Evolutionary conservation across 2,888 invertebrate species (phyloP), one percentile per base, ranked within the genome.

Genomic region (Artemia sinica): DNA sequence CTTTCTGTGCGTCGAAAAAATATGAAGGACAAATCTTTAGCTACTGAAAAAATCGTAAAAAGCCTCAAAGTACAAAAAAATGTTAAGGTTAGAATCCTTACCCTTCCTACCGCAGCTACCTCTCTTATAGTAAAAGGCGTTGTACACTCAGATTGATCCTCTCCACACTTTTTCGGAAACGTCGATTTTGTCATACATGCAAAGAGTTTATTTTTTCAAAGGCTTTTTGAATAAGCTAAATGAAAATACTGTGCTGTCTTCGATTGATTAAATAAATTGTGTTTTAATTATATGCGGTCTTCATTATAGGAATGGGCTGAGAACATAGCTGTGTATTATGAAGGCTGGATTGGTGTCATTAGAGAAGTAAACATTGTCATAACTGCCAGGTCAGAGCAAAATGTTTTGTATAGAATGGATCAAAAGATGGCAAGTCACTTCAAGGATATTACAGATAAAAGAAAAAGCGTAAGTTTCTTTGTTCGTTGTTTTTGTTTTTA

Each of bases 341-440:
- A 90, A 75, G 88, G 88, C 0, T 91, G 91, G 91, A 88, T 91
- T 68, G 91, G 91, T 67, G 86, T 87, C 70, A 86, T 89, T n/a
- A 85, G 86, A 78, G 82, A 83, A 72, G 84, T 86, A 12, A 83
- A 84, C 74, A 84, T 84, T 73, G 84, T 84, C 75, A 80, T 88
- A 5, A 84, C 84, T 71, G 78, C 88, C 41, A 81, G 82, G 13
- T 85, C 86, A 67, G 79, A 84, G 0, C 85, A 86, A 74, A 85
- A 85, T 41, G 85, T 85, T 2, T 80, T 82, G 1, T 82, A 85
- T 51, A 82, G 84, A 70, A 82, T 85, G 72, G 83, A 83, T 50
- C 86, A n/a, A 18, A n/a, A 18, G 14, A 65, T 49, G 49, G 69
- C 70, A 18, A 68, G 67, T 65, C 67, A 67, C 67, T 3, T 69